Base-by-base conservation (phyloP, 23 tunicate genomes). In the Ascidia mentula region DNA sequence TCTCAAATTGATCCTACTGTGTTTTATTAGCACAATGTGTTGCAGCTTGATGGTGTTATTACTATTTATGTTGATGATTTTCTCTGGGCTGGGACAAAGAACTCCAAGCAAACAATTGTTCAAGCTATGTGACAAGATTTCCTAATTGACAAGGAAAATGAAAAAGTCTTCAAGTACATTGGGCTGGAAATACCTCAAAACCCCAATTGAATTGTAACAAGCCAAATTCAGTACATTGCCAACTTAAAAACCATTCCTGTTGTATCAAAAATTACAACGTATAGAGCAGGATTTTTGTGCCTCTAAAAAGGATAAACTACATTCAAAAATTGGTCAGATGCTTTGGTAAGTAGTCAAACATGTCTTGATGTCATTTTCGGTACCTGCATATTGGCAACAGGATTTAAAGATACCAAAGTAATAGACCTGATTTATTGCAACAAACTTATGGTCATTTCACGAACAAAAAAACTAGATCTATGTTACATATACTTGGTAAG, bases 241-340 rank as follows among this genome's bases (percentile, higher is more conserved):
- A 34, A 24, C 30, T 24, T 77, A 26, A 26, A 31, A 5, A 72
- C 31, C 20, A 45, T 77, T 1, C 38, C 34, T 24, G 9, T 77
- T 24, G 26, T 1, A n/a, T 9, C 9, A 20, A 32, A 77, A 28
- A 75, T 46, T 4, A 75, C 36, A 18, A 28, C 32, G 5, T 28
- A 32, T 2, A 31, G 40, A 37, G 31, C 59, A 77, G 15, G 31
- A 20, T 45, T 37, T 77, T 6, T 30, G 36, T 6, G 73, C 6
- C 20, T 6, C 20, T 8, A 72, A 77, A 46, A 40, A 46, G 30
- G 71, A 53, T 5, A 45, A 18, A 15, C 33, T 77, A 12, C 69
- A 73, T 6, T 77, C 80, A 40, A 77, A 32, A 53, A 77, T 77
- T 45, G 74, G 82, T 40, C 82, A 77, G 40, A 45, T 77, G 35